A percentile compares a stretch with the other conserved stretches of the same genome.
phyloP scores from a whole-genome alignment of 2,888 invertebrate genomes.

The Autographa pulchrina region DNA sequence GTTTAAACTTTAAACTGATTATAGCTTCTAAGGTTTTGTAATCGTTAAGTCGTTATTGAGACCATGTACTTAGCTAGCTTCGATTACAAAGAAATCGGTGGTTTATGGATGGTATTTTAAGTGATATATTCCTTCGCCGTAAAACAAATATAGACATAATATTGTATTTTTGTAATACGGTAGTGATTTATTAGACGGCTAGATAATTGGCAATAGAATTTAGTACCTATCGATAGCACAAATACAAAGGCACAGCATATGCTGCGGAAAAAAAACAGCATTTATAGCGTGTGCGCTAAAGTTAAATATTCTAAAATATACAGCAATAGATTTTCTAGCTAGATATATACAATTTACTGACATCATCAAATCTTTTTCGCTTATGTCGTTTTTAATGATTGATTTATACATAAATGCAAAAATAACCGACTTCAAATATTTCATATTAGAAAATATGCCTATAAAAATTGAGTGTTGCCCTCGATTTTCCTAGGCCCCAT shows the following conservation, averaged over 20 bases:
- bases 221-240: slow-evolving; percentile 22
- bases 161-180: slow-evolving; percentile 47
- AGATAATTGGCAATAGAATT: slow-evolving; percentile 18
- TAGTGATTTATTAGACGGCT: slow-evolving; percentile 28
- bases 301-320: slow-evolving; percentile 12
- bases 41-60: not conserved
- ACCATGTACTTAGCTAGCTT: slow-evolving; percentile 4
- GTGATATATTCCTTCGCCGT: slow-evolving; percentile 20
- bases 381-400: not conserved
- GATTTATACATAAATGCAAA: no score
- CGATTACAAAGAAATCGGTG: slow-evolving; percentile 12
- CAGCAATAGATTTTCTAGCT: slow-evolving; percentile 36
- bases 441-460: no score
- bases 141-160: slow-evolving; percentile 22
- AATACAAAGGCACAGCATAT: not conserved
- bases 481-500: no score
- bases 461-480: no score
- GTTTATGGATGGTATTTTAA: slow-evolving; percentile 24
- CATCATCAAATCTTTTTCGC: not conserved
- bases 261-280: slow-evolving; percentile 19
- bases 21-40: slow-evolving; percentile 15
- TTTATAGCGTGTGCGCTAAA: slow-evolving; percentile 8
- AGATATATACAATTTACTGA: slow-evolving; percentile 9
- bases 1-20: not conserved
- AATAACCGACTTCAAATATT: no score